These are phyloP conservation scores for Calliscelio sp. DNA, from an alignment of 2,888 invertebrate species.

Conservation along the genomic window DNA sequence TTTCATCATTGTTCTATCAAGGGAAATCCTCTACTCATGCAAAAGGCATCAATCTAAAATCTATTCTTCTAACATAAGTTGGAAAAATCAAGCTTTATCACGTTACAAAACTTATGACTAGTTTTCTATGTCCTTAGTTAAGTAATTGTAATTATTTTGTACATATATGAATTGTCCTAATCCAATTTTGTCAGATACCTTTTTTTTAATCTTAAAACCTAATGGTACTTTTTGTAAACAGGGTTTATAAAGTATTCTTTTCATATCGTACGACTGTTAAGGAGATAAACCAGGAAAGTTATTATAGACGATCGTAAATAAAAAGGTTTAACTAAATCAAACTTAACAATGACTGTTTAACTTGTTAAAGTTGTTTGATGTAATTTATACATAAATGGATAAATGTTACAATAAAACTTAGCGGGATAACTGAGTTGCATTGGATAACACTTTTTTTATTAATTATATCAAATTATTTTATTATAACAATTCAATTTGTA, in stretches of 20 bases:
- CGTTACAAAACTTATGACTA: background rate
- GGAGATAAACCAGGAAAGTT: slow-evolving; percentile 10
- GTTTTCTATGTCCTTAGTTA: slow-evolving; percentile 22
- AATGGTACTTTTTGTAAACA: slow-evolving; percentile 9
- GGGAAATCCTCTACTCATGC: too few species aligned
- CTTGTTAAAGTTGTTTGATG: slow-evolving; percentile 27
- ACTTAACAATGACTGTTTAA: slow-evolving; percentile 24
- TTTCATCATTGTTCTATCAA: too few species aligned
- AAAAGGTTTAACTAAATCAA: slow-evolving; percentile 18
- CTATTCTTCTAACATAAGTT: background rate
- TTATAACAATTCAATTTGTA: too few species aligned
- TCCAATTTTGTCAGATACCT: background rate
- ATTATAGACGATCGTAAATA: slow-evolving; percentile 15
- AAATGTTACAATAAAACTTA: background rate
- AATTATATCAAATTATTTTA: background rate
- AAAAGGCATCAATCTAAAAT: too few species aligned
- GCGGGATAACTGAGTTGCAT: background rate
- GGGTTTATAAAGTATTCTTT: slow-evolving; percentile 8
- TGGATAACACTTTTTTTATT: background rate
- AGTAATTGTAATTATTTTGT: slow-evolving; percentile 10
- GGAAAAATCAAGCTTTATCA: background rate
- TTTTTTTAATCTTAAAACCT: slow-evolving; percentile 13
- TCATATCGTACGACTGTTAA: background rate
- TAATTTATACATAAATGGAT: background rate
- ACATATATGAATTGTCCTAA: slow-evolving; percentile 1